Evolutionary conservation across 2,797 vertebrate species (phyloP).

Genomic region (Stomatorhinus walkeri): DNA sequence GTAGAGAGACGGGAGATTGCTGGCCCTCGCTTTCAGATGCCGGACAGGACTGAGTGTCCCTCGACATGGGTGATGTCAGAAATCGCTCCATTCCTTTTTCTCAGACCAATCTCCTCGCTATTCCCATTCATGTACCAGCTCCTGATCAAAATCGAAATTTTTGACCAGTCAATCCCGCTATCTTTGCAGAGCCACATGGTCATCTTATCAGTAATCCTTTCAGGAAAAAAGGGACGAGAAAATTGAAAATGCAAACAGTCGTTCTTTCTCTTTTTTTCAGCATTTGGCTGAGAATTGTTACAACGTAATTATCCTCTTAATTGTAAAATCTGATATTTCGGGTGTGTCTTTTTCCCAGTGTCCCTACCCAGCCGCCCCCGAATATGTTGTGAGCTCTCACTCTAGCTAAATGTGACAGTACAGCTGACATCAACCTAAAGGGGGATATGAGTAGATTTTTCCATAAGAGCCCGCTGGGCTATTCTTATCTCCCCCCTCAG

Average conservation of each 20-base stretch:
- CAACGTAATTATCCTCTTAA: not conserved
- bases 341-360: not conserved
- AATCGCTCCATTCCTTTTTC: not conserved
- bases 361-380: no score
- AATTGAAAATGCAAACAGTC: not conserved
- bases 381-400: not conserved
- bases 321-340: not conserved
- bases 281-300: not conserved
- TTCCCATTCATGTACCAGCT: not conserved
- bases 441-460: not conserved
- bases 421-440: conserved; percentile 4
- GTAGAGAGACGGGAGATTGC: not conserved
- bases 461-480: not conserved
- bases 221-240: not conserved
- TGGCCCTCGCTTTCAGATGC: not conserved
- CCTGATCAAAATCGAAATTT: conserved; percentile 3
- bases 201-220: conserved; percentile 7
- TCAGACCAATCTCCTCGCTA: not conserved
- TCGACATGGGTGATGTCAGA: not conserved
- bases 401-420: not conserved
- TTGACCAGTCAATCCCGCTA: conserved; percentile 7
- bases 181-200: not conserved
- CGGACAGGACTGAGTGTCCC: not conserved
- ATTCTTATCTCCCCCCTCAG: conserved; percentile 17
- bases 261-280: not conserved